phyloP scores from a whole-genome alignment of 2,797 vertebrate genomes.

The Pelodytes ibericus region DNA sequence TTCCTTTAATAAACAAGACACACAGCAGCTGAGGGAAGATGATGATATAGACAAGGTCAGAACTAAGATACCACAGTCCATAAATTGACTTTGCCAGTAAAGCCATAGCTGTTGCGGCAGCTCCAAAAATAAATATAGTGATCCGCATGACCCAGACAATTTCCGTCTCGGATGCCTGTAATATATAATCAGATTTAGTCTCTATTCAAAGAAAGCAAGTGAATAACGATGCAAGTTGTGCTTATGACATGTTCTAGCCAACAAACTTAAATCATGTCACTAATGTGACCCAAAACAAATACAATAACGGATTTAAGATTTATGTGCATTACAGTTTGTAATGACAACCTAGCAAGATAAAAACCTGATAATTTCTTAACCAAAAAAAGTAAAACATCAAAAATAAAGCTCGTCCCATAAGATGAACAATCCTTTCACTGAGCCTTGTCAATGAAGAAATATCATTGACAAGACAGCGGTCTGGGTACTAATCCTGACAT shows the following conservation, averaged over 20 bases:
- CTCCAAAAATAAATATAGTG: constrained; percentile 92
- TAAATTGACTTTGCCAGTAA: constrained; percentile 91
- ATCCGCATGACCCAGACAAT: constrained; percentile 96
- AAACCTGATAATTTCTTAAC: no score
- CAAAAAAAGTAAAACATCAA: no score
- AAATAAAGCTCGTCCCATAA: no score
- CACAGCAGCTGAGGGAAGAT: constrained; percentile 96
- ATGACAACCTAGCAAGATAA: no score
- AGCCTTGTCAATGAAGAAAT: no score
- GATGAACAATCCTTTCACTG: no score
- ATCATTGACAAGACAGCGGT: no score
- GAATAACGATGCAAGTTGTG: background rate
- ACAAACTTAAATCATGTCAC: background rate
- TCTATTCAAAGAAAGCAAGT: background rate
- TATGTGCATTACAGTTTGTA: no score
- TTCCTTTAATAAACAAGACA: constrained; percentile 92
- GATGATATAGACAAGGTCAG: constrained; percentile 96
- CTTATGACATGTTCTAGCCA: background rate
- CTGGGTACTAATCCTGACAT: no score
- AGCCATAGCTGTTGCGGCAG: constrained; percentile 92
- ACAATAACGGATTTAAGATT: no score
- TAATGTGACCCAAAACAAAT: background rate
- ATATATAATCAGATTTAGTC: constrained; percentile 4
- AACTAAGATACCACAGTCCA: constrained; percentile 97
- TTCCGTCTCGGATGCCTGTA: constrained; percentile 91